These are phyloP conservation scores for Mustela nigripes DNA, from an alignment of 2,113 vertebrate species.

Conservation along the genomic window DNA sequence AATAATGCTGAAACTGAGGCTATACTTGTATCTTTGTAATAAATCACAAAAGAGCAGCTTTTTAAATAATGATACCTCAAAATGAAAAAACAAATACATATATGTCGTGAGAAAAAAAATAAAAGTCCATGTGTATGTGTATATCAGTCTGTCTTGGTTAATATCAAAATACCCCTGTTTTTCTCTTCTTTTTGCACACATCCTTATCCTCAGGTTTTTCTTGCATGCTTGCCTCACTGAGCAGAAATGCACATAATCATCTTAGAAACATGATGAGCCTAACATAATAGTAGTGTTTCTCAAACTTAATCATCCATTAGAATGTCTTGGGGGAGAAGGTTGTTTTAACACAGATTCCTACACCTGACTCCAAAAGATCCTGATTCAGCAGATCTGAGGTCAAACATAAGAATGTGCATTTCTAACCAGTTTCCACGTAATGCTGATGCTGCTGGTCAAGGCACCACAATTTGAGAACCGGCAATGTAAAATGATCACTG, in stretches of 20 bases:
- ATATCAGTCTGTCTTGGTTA: not conserved
- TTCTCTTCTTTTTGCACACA: not conserved
- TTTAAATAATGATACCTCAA: constrained; percentile 23
- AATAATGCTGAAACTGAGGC: not conserved
- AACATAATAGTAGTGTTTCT: not conserved
- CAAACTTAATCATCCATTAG: not conserved
- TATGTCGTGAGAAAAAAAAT: constrained; percentile 16
- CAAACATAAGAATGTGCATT: not conserved
- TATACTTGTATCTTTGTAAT: not conserved
- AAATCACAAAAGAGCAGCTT: constrained; percentile 47
- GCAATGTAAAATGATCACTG: not conserved
- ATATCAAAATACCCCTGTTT: not conserved
- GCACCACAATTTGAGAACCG: not conserved
- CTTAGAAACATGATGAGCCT: not conserved
- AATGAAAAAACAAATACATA: constrained; percentile 11
- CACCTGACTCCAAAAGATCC: not conserved
- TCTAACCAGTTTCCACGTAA: not conserved
- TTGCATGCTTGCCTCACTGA: not conserved
- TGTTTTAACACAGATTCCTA: not conserved
- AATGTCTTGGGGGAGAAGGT: not conserved
- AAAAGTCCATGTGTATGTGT: not conserved
- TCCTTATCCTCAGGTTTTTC: not conserved
- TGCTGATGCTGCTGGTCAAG: not conserved
- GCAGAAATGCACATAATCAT: not conserved
- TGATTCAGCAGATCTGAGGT: not conserved